Base-by-base conservation (phyloP, 2,888 invertebrate genomes). In the Glomeris marginata region DNA sequence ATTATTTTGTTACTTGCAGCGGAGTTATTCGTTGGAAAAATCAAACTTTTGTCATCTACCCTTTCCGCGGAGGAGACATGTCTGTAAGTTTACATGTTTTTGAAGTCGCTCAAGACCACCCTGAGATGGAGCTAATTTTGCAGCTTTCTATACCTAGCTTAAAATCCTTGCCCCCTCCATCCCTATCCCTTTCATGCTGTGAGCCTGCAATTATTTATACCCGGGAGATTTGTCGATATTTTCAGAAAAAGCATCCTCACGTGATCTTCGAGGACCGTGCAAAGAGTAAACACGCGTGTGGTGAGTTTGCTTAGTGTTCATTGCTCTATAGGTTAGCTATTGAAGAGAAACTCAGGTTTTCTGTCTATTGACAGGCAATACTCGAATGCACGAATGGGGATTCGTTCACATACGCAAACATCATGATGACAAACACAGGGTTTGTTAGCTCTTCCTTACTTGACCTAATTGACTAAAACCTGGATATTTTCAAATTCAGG, bases 1-100 rank as follows among this genome's bases (percentile, higher is more conserved):
- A n/a, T n/a, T n/a, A n/a, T 45, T 42, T 45, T 41, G 41, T 33
- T 50, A 5, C n/a, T 60, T 60, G 18, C 60, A 69, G 91, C 62
- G 95, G 94, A 18, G 87, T 97, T 62, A 92, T 97, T 63, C 91
- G 95, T 72, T 83, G 92, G 63, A 88, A 91, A 66, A 95, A 97
- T 75, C 94, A 94, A 71, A 95, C 94, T 47, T 95, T 91, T 71
- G 88, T 94, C 64, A 91, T 97, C 60, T 92, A 94, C 72, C 95
- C 97, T 51, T 88, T 95, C 73, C 88, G 88, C 72, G 92, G 92
- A 60, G 92, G 91, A 54, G 92, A 94, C 73, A 76, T 90, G 64
- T 88, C 90, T 81, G 90, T 91, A 80, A 84, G 88, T 81, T n/a
- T n/a, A n/a, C n/a, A n/a, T 40, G 20, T 50, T 10, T 21, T n/a